Evolutionary conservation across 2,888 invertebrate genomes (phyloP).

Genomic region (Thecocarcelia acutangulata): DNA sequence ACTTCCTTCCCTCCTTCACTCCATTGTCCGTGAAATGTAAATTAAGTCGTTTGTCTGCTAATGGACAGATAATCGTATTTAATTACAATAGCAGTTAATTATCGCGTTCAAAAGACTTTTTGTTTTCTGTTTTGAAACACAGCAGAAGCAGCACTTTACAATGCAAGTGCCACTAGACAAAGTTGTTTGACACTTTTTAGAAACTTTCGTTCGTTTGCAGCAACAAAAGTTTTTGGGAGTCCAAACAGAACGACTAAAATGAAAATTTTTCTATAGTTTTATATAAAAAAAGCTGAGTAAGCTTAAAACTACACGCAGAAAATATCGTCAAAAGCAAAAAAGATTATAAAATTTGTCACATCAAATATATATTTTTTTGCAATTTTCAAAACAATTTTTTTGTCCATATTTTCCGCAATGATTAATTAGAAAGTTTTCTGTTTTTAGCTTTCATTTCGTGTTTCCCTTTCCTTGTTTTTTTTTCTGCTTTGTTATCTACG

Average conservation of each 20-base stretch:
- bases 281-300: too few species aligned
- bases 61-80: slow-evolving; percentile 39
- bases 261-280: too few species aligned
- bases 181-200: neutral
- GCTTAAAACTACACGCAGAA: too few species aligned
- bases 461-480: neutral
- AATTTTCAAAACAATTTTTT: neutral
- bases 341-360: too few species aligned
- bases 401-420: neutral
- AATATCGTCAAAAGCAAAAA: too few species aligned
- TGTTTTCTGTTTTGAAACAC: too few species aligned
- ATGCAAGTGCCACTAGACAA: slow-evolving; percentile 2
- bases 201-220: neutral
- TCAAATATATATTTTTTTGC: too few species aligned
- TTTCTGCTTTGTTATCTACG: neutral
- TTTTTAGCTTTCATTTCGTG: too few species aligned
- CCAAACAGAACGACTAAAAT: too few species aligned
- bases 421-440: slow-evolving; percentile 2
- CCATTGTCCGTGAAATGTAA: neutral
- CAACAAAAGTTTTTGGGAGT: neutral
- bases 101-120: neutral
- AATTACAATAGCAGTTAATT: slow-evolving; percentile 30
- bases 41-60: slow-evolving; percentile 31
- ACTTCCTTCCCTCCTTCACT: neutral
- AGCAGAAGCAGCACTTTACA: slow-evolving; percentile 7